A percentile compares a stretch with the other conserved stretches of the same genome.
phyloP scores from a whole-genome alignment of 1,140 invertebrate genomes.

The Trypoxylus dichotomus region DNA sequence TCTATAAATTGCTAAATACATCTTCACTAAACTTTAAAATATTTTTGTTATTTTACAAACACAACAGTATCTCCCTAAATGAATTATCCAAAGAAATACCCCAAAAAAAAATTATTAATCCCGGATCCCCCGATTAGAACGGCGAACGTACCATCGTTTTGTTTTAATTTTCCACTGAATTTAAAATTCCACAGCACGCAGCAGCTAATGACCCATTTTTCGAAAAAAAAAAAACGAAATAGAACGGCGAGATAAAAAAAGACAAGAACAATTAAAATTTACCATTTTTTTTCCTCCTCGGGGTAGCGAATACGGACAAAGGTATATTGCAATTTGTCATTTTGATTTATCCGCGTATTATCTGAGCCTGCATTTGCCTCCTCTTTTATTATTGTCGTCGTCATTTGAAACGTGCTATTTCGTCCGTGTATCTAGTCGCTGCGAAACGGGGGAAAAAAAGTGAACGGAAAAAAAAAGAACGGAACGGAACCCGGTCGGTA shows the following conservation, averaged over 20 bases:
- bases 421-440: background rate
- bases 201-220: no score
- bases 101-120: no score
- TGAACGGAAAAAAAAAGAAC: background rate
- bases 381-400: conserved; percentile 5
- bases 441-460: background rate
- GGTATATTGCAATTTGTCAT: conserved; percentile 18
- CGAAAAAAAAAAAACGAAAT: no score
- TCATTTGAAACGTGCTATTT: background rate
- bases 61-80: no score
- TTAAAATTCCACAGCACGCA: no score
- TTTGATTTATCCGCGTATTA: conserved; percentile 13
- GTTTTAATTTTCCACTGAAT: no score
- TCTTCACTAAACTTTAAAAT: no score
- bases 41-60: no score
- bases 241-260: background rate
- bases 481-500: background rate
- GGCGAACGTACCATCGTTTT: no score
- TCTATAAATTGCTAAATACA: no score
- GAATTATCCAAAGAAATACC: no score
- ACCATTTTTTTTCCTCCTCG: background rate
- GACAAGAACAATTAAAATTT: conserved; percentile 1
- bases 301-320: background rate
- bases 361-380: background rate
- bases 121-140: no score